Base-by-base conservation (phyloP, 2,113 vertebrate species). In the Chauna torquata region DNA sequence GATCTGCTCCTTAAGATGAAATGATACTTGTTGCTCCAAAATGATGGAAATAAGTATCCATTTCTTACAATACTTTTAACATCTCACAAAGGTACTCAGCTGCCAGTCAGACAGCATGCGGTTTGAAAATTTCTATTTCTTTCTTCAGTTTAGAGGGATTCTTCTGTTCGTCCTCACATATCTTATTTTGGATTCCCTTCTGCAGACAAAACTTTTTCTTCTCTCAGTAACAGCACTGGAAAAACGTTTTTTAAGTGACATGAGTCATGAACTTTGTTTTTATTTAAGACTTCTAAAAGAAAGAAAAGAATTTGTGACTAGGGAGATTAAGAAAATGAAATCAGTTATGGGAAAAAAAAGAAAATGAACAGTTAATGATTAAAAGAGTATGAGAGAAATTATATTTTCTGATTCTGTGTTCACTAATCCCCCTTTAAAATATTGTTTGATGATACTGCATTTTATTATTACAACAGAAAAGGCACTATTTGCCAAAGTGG, bases 271-370 rank as follows among this genome's bases (percentile, higher is more conserved):
- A 50, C 8, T 52, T 59, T 2, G 34, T 64, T 90, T 94, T 80
- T 91, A n/a, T 76, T 82, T 61, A 50, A 98, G 98, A 83, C 83
- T 93, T 78, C 96, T 98, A 71, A 97, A 98, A 96, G 96, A 97
- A 89, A 96, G 82, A 95, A 96, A 97, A 96, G 66, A 96, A 91
- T 45, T 95, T 98, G 93, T 10, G 42, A 97, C 96, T 96, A 95
- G 88, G 70, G 94, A 97, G 90, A 72, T 98, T 88, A 97, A 96
- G 85, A 96, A 97, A 92, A 95, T 97, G 38, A 95, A 93, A 97
- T 83, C 62, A 66, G 91, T 85, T 89, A 90, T 98, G 88, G 5
- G 24, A 80, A 85, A 96, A 98, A 88, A 83, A 44, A 83, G 86
- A 98, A 96, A 84, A 27, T 50, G 80, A 96, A 66, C 45, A 66